These are phyloP conservation scores for Lophura nycthemera DNA, from an alignment of 2,113 vertebrate species.

Conservation along the genomic window DNA sequence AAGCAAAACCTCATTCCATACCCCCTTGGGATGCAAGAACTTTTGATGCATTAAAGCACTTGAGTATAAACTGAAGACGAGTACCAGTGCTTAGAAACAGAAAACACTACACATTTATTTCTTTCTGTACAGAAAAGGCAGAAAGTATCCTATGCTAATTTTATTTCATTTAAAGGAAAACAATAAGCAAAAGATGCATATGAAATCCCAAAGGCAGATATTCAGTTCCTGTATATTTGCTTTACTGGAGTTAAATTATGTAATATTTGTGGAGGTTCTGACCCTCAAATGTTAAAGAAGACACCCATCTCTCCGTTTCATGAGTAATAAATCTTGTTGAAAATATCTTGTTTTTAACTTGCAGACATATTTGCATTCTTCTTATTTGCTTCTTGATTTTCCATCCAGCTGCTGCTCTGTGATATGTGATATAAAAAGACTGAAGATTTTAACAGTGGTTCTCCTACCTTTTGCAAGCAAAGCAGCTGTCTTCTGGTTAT, in stretches of 20 bases:
- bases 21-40: not conserved
- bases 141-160: slow-evolving; percentile 8
- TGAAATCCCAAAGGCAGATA: not conserved
- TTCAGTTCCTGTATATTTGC: not conserved
- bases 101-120: not conserved
- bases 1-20: not conserved
- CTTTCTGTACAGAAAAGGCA: not conserved
- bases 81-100: not conserved
- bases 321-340: not conserved
- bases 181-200: not conserved
- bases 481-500: not conserved
- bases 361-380: not conserved
- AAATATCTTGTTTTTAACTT: not conserved
- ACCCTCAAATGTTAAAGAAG: not conserved
- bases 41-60: not conserved
- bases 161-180: slow-evolving; percentile 14
- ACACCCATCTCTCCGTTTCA: not conserved
- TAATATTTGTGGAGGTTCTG: not conserved
- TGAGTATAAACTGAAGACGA: not conserved
- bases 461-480: not conserved
- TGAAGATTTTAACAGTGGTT: not conserved
- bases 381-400: not conserved
- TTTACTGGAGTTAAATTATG: not conserved
- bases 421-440: not conserved
- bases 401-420: not conserved